A percentile compares a stretch with the other conserved stretches of the same genome.
phyloP scores from a whole-genome alignment of 2,797 vertebrate genomes.

The Leptatherina wallacei region DNA sequence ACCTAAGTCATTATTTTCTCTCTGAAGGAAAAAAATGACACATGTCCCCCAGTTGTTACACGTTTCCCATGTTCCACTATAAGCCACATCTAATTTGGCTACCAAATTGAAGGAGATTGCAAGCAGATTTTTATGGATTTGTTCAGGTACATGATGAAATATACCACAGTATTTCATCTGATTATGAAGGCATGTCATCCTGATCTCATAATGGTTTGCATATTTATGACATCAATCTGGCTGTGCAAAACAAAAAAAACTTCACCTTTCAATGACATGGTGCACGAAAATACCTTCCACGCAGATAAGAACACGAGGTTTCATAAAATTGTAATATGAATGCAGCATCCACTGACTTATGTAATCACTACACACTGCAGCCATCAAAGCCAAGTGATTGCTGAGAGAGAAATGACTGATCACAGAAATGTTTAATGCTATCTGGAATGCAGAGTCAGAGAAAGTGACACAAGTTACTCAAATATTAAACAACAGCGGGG shows the following conservation, averaged over 20 bases:
- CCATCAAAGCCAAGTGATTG: constrained; percentile 34
- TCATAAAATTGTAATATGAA: constrained; percentile 64
- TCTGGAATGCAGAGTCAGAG: constrained; percentile 34
- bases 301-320: constrained; percentile 4
- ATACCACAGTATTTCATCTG: not conserved
- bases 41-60: not conserved
- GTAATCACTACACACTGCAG: constrained; percentile 68
- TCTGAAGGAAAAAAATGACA: not conserved
- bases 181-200: constrained; percentile 28
- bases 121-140: constrained; percentile 6
- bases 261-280: not conserved
- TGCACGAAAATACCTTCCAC: not conserved
- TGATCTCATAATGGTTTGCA: constrained; percentile 66
- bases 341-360: constrained; percentile 76
- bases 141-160: constrained; percentile 14
- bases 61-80: constrained; percentile 9
- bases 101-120: constrained; percentile 41
- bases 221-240: constrained; percentile 26
- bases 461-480: constrained; percentile 21
- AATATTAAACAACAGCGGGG: constrained; percentile 9
- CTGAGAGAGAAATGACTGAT: constrained; percentile 36
- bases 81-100: constrained; percentile 52
- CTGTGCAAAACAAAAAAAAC: not conserved
- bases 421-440: constrained; percentile 16
- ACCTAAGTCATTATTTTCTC: constrained; percentile 13